phyloP scores from a whole-genome alignment of 2,113 vertebrate species.

The Rissa tridactyla region DNA sequence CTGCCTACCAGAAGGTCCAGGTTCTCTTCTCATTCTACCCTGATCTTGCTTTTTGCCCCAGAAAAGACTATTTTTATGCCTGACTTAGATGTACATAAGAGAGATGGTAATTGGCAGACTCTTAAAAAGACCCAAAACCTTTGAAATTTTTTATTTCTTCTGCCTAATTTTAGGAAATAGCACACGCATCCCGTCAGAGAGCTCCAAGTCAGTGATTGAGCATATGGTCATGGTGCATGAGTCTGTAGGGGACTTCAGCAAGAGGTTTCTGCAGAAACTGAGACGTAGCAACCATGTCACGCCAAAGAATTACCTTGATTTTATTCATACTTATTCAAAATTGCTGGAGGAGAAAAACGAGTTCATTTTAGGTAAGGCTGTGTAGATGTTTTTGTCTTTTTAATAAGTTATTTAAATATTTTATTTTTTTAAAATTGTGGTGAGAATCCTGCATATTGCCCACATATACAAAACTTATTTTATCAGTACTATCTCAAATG shows the following conservation, averaged over 20 bases:
- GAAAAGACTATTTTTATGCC: background rate
- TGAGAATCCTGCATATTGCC: background rate
- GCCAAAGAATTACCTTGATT: slow-evolving; percentile 95
- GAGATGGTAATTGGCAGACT: background rate
- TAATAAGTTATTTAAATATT: background rate
- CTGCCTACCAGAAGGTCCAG: background rate
- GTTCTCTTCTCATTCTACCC: background rate
- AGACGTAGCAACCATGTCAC: slow-evolving; percentile 91
- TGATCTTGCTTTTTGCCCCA: background rate
- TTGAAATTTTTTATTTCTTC: background rate
- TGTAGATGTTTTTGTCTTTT: background rate
- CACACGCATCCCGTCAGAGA: slow-evolving; percentile 76
- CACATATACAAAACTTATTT: background rate
- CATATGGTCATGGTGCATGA: slow-evolving; percentile 89
- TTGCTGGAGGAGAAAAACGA: slow-evolving; percentile 88
- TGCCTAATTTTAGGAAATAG: slow-evolving; percentile 74
- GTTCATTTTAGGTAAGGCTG: slow-evolving; percentile 83
- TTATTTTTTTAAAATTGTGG: background rate
- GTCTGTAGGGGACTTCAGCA: slow-evolving; percentile 86
- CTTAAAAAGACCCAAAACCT: background rate
- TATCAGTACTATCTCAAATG: background rate
- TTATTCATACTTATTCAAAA: slow-evolving; percentile 85
- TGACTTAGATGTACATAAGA: background rate
- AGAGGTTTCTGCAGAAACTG: slow-evolving; percentile 86
- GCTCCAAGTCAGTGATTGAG: slow-evolving; percentile 71